These are phyloP conservation scores for Eristalinus sepulchralis DNA, from an alignment of 2,888 invertebrate species.

Conservation along the genomic window DNA sequence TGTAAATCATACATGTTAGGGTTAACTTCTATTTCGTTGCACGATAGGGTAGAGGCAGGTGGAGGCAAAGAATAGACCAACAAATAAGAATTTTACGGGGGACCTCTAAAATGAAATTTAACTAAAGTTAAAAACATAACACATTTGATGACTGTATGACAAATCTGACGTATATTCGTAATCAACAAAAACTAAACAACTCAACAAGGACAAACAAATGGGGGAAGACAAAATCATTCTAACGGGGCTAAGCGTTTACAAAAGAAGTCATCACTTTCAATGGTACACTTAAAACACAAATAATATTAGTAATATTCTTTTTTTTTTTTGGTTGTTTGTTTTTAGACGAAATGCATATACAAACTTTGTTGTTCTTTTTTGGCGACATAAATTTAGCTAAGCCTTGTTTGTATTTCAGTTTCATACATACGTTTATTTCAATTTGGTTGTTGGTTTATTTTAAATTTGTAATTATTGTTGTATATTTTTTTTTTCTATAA, in stretches of 20 bases:
- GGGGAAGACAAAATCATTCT: slow-evolving; percentile 12
- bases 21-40: slow-evolving; percentile 62
- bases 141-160: slow-evolving; percentile 56
- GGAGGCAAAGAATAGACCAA: slow-evolving; percentile 4
- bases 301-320: not conserved
- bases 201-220: slow-evolving; percentile 38
- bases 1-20: slow-evolving; percentile 44
- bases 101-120: slow-evolving; percentile 52
- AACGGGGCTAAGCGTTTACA: slow-evolving; percentile 39
- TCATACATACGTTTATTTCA: slow-evolving; percentile 32
- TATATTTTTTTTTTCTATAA: slow-evolving; percentile 5
- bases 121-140: slow-evolving; percentile 11
- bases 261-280: slow-evolving; percentile 70
- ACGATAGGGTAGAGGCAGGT: slow-evolving; percentile 1
- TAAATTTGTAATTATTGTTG: slow-evolving; percentile 4
- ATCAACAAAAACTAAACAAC: not conserved
- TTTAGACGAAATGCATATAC: slow-evolving; percentile 25
- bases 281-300: slow-evolving; percentile 48
- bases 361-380: slow-evolving; percentile 1
- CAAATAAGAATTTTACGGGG: slow-evolving; percentile 35
- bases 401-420: slow-evolving; percentile 21
- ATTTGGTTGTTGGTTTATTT: slow-evolving; percentile 1
- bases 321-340: not conserved
- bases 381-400: not conserved
- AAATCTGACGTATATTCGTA: slow-evolving; percentile 25